Base-by-base conservation (phyloP, 2,797 vertebrate genomes). In the Sarcophilus harrisii region DNA sequence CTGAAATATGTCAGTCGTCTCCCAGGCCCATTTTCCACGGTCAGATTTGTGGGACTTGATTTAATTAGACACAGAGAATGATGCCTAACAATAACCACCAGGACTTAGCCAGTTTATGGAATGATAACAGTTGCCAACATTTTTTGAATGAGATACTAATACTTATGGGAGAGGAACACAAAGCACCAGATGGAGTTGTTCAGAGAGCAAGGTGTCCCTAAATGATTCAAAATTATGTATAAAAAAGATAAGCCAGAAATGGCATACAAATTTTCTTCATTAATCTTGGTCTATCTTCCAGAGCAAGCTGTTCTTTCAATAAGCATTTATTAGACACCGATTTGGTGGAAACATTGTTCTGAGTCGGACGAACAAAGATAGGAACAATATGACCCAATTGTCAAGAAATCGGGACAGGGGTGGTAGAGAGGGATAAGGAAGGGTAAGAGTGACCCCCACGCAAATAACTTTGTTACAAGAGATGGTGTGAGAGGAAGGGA, bases 101-200 rank as follows among this genome's bases (percentile, higher is more conserved):
- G 95, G 81, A 92, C 59, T 94, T 94, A 66, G 57, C 96, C 91
- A 91, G 91, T 91, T 96, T 96, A 95, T 95, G 95, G 54, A 97
- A 1, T 32, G 92, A 92, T 90, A 92, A 92, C 55, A 92, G 94
- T 97, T 97, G 93, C 94, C 96, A 96, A 92, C 94, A 94, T 96
- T 95, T 52, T 96, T 62, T 96, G 92, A 96, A 59, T 94, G 92
- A 87, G 73, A 95, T 52, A 93, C 91, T 96, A 93, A 92, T 97
- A 95, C 94, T 96, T 73, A 93, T 94, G 27, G 29, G 96, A 94
- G 97, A 94, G 57, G 96, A 96, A 94, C 93, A 90, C 90, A 91
- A 92, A 90, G 92, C 59, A 91, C 91, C 81, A 60, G 90, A 90
- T 96, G 92, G 81, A 94, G 92, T 93, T 92, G 81, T 45, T 94